Conservation (phyloP, 1,140 invertebrate genomes). For the Berghia stephanieae region DNA sequence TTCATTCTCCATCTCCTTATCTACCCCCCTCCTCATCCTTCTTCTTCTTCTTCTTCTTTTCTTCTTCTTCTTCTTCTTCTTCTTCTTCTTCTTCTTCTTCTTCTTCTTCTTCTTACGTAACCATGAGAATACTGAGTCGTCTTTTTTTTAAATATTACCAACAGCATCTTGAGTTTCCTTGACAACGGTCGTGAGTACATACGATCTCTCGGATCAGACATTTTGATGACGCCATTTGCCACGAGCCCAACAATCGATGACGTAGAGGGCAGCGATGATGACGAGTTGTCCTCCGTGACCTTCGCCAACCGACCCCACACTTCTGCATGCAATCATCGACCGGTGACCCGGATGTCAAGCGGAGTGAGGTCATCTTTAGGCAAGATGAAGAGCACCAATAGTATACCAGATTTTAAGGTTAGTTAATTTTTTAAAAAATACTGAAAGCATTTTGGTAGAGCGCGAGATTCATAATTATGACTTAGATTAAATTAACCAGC, state of each 20-base stretch:
- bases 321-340: background rate
- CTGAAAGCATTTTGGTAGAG: too few species aligned
- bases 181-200: conserved; percentile 20
- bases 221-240: background rate
- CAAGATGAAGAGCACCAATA: background rate
- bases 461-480: too few species aligned
- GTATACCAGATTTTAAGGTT: conserved; percentile 1
- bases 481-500: too few species aligned
- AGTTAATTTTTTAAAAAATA: background rate
- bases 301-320: conserved; percentile 7
- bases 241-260: too few species aligned
- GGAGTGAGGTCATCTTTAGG: background rate
- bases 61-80: background rate
- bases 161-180: conserved; percentile 28
- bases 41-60: too few species aligned
- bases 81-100: background rate
- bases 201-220: conserved; percentile 17
- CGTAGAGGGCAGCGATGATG: background rate
- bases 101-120: too few species aligned
- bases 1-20: too few species aligned
- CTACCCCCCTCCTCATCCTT: too few species aligned
- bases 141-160: too few species aligned
- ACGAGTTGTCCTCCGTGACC: background rate
- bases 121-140: too few species aligned
- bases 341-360: background rate